Base-by-base conservation (phyloP, 2,888 invertebrate genomes). In the Drosophila kanekoi region DNA sequence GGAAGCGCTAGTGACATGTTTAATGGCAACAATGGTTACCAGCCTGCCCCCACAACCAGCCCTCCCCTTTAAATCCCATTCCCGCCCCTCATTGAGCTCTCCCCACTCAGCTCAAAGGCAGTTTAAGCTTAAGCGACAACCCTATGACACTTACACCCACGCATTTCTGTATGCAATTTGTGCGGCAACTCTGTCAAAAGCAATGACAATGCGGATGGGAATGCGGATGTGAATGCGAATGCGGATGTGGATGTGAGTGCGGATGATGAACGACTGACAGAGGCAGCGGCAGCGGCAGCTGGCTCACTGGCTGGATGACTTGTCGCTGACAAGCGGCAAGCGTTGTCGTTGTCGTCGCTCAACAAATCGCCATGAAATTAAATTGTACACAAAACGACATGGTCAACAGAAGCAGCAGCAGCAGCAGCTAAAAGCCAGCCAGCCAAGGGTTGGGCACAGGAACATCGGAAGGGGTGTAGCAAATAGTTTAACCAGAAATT, bases 401-500 rank as follows among this genome's bases (percentile, higher is more conserved):
- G 61, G 45, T 41, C 74, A 69, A 56, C 52, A 56, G 47, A 23
- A 28, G 28, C 28, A 28, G 23, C 23, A 23, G 20, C 20, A 20
- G 5, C 20, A 20, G 20, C 20, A 20, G 28, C 28, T 28, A 8
- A 28, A 28, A 28, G 28, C 28, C 28, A 28, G 28, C 28, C 28
- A 28, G 28, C 28, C 28, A 28, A 28, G 28, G 2, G 28, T 0
- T 2, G 28, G 6, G 23, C 8, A 8, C 23, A 23, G 23, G 8
- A 8, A 23, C 23, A 23, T 23, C 23, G 53, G 20, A 38, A 8
- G 2, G n/a, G 40, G 28, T 9, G 58, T 49, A 54, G 81, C 87
- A 84, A 89, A 89, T 89, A 89, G 87, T 85, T 85, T 89, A 84
- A 81, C 79, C 87, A 74, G 74, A 79, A 71, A 89, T 89, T 81